A percentile compares a stretch with the other conserved stretches of the same genome.
These are phyloP conservation scores for Eurystomus glaucurus DNA, from an alignment of 2,797 vertebrate genomes.

Conservation along the genomic window DNA sequence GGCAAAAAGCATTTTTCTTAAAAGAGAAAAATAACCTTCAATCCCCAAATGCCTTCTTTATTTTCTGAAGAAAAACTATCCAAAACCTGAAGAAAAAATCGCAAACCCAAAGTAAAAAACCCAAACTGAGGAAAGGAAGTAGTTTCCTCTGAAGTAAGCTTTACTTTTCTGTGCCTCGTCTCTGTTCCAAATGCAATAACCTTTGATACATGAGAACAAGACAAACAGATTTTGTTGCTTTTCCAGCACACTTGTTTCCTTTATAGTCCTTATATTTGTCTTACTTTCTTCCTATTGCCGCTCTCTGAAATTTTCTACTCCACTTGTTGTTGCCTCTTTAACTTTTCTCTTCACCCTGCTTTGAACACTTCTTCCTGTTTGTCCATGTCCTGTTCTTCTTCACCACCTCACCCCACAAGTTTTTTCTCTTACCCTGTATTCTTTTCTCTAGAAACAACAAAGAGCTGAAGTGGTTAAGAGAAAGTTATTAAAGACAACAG, in stretches of 20 bases:
- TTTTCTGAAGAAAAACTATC: neutral
- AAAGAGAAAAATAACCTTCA: neutral
- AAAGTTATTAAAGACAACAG: neutral
- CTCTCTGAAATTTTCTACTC: neutral
- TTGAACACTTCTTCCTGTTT: neutral
- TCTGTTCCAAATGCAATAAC: neutral
- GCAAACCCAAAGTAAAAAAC: neutral
- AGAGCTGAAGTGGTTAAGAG: slow-evolving; percentile 21
- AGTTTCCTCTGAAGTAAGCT: neutral
- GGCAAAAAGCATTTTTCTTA: neutral
- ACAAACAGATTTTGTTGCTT: neutral
- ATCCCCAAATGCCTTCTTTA: neutral
- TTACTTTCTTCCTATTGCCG: neutral
- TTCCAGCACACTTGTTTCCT: neutral
- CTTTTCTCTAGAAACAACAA: neutral
- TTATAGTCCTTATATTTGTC: neutral
- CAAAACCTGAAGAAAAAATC: neutral
- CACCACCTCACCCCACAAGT: neutral
- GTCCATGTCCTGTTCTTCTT: neutral
- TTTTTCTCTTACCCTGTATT: neutral
- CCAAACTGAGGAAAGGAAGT: neutral
- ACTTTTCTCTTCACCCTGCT: neutral
- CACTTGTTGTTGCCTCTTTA: neutral
- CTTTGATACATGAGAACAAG: neutral
- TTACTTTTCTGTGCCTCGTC: neutral